Base-by-base conservation (phyloP, 2,888 invertebrate genomes). In the Oligia latruncula region DNA sequence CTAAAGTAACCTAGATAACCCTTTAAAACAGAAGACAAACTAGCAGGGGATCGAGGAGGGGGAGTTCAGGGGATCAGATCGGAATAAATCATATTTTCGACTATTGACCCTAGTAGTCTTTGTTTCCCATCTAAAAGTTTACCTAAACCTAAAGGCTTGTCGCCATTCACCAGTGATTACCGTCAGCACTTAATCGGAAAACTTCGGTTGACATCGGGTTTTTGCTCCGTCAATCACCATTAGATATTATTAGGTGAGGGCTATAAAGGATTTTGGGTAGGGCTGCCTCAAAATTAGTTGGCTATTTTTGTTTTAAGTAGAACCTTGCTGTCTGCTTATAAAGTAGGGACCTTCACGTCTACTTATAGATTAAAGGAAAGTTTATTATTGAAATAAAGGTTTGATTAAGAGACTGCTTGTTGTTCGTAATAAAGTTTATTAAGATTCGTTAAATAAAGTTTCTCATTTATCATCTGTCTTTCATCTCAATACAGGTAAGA, bases 221-320 rank as follows among this genome's bases (percentile, higher is more conserved):
- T 90, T 90, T 89, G 88, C 88, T 90, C 86, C 87, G 92, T 93
- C 93, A 93, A 93, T 93, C 93, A 92, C 91, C 91, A 93, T 93
- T 93, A 92, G 84, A 87, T 85, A 88, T 90, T 92, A 92, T 91
- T 91, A 91, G 87, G 85, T 84, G 82, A 76, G 89, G 89, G 83
- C 78, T 87, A 85, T 88, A 89, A 86, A 87, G 82, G 88, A 84
- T 87, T 85, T 71, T 35, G 71, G 83, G 78, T 72, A 88, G 84
- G 89, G 89, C 43, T 89, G 77, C 60, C 72, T 35, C 82, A 55
- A 62, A 66, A 52, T n/a, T 40, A 17, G 20, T 43, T 4, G 0
- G 46, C 40, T 75, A 81, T 70, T 84, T 80, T 20, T 35, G 62
- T 43, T 64, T 60, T 73, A 15, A 15, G 49, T 49, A 70, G 55